Evolutionary conservation across 1,140 invertebrate species (phyloP).

Genomic region (Maniola jurtina): DNA sequence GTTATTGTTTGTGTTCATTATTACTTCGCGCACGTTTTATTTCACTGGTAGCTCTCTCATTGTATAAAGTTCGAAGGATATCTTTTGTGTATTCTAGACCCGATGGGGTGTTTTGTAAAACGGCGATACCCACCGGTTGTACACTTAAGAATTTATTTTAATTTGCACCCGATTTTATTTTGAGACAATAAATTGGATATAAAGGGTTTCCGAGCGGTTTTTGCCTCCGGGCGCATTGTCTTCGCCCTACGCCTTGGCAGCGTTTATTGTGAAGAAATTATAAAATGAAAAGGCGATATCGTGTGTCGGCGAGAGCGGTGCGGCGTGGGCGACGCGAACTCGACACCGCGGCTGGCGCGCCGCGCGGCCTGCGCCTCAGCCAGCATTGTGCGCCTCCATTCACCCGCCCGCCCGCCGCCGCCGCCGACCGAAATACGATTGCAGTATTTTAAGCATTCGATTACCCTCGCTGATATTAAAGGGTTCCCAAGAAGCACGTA

Average conservation of each 20-base stretch:
- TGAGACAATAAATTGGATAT: constrained; percentile 74
- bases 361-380: constrained; percentile 32
- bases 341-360: constrained; percentile 53
- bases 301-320: constrained; percentile 52
- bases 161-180: constrained; percentile 78
- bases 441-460: constrained; percentile 76
- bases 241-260: constrained; percentile 73
- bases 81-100: constrained; percentile 23
- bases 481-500: constrained; percentile 74
- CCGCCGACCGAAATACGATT: constrained; percentile 64
- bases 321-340: constrained; percentile 55
- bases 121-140: constrained; percentile 43
- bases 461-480: constrained; percentile 71
- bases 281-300: constrained; percentile 76
- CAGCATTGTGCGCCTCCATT: constrained; percentile 57
- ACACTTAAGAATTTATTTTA: constrained; percentile 65
- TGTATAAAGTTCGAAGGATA: constrained; percentile 25
- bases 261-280: constrained; percentile 72
- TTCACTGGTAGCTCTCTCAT: neutral
- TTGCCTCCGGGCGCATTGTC: constrained; percentile 76
- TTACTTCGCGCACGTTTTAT: constrained; percentile 7
- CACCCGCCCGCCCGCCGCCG: constrained; percentile 50
- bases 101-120: constrained; percentile 21
- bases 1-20: constrained; percentile 8
- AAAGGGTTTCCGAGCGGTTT: constrained; percentile 73